Evolutionary conservation across 1,140 invertebrate genomes (phyloP).

Genomic region (Drosophila baimaii): DNA sequence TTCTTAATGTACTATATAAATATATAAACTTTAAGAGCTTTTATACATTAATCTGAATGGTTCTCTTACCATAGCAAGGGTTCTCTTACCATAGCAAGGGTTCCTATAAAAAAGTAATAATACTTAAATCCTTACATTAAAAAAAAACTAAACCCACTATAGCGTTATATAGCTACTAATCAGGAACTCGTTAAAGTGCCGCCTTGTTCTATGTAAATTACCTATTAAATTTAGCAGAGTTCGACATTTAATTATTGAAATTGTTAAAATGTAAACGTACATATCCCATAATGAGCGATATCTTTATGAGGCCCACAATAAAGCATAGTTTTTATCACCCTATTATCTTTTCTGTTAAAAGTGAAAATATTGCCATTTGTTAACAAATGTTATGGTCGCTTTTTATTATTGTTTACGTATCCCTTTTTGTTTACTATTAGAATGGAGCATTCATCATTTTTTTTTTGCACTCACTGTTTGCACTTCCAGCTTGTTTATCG

Average conservation of each 20-base stretch:
- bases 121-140: neutral
- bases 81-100: no score
- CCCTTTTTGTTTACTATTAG: slow-evolving; percentile 10
- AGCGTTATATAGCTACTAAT: neutral
- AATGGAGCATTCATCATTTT: slow-evolving; percentile 23
- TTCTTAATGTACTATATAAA: no score
- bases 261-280: neutral
- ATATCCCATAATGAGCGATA: no score
- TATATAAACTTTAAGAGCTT: no score
- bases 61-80: no score
- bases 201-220: neutral
- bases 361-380: neutral
- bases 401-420: slow-evolving; percentile 3
- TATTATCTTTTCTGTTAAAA: slow-evolving; percentile 4
- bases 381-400: neutral
- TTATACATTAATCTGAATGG: no score
- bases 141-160: no score
- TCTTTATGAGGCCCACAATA: neutral
- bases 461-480: slow-evolving; percentile 35
- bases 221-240: neutral
- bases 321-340: slow-evolving; percentile 4
- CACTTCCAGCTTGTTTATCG: slow-evolving; percentile 37
- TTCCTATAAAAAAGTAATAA: neutral
- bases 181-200: neutral
- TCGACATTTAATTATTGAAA: neutral